A percentile compares a stretch with the other conserved stretches of the same genome.
Evolutionary conservation across 2,888 invertebrate species (phyloP).

Genomic region (Xylota segnis): DNA sequence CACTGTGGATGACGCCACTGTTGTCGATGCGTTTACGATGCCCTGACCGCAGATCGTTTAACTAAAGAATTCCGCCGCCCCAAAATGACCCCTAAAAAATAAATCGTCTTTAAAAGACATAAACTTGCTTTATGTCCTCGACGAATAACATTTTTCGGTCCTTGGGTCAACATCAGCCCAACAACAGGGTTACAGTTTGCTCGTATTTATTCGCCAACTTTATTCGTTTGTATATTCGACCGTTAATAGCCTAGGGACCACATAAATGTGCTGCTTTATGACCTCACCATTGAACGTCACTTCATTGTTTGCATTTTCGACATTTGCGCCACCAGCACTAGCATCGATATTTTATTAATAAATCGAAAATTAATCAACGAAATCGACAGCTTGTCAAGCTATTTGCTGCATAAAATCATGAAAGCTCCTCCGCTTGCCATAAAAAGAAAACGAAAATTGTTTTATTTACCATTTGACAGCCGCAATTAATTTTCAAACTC

Average conservation of each 20-base stretch:
- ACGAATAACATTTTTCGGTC: conserved; percentile 8
- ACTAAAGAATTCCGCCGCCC: conserved; percentile 25
- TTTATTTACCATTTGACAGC: conserved; percentile 50
- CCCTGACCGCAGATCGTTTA: conserved; percentile 48
- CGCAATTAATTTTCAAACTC: conserved; percentile 61
- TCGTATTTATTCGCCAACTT: conserved; percentile 33
- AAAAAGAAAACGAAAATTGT: conserved; percentile 11
- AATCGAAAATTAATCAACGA: conserved; percentile 41
- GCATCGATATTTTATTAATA: conserved; percentile 48
- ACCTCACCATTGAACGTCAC: conserved; percentile 16
- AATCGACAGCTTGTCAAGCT: conserved; percentile 43
- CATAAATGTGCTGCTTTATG: conserved; percentile 32
- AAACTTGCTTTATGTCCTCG: conserved; percentile 27
- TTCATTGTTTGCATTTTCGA: conserved; percentile 15
- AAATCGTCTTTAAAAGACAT: conserved; percentile 47
- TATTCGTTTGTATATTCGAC: conserved; percentile 9
- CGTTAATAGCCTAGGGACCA: conserved; percentile 19
- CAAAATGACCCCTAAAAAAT: conserved; percentile 42
- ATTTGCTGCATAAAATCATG: conserved; percentile 30
- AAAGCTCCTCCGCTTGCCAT: not conserved
- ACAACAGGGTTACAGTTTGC: conserved; percentile 7
- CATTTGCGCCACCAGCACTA: not conserved
- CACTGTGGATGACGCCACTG: not conserved
- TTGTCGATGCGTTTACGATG: conserved; percentile 46
- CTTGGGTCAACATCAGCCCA: not conserved